These are phyloP conservation scores for Acrobasis suavella DNA, from an alignment of 2,888 invertebrate species.

Conservation along the genomic window DNA sequence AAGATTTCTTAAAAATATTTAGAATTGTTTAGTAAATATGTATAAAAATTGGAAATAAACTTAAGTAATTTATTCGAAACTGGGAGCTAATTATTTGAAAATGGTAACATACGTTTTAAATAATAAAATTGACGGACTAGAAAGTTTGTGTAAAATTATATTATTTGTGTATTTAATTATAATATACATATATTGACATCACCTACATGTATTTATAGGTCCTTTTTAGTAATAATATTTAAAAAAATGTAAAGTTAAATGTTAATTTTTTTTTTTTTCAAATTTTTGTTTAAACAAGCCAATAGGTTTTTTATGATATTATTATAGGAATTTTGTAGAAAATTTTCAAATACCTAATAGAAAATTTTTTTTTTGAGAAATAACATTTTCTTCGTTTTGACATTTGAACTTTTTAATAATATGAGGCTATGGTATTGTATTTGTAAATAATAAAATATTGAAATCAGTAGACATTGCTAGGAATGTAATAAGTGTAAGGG, in stretches of 20 bases:
- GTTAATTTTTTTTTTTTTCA: neutral
- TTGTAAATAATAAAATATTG: neutral
- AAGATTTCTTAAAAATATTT: neutral
- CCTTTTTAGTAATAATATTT: slow-evolving; percentile 7
- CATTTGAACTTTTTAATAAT: neutral
- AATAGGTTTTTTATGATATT: no score
- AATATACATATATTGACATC: slow-evolving; percentile 5
- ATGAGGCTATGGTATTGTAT: slow-evolving; percentile 15
- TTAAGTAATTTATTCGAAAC: slow-evolving; percentile 8
- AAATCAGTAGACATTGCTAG: slow-evolving; percentile 19
- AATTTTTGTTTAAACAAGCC: neutral
- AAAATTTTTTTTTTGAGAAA: no score
- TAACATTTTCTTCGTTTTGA: neutral
- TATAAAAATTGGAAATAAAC: neutral
- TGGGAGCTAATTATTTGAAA: slow-evolving; percentile 7
- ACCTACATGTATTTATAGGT: slow-evolving; percentile 12
- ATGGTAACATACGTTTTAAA: neutral
- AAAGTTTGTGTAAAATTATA: neutral
- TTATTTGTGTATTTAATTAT: slow-evolving; percentile 4
- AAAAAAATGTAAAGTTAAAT: neutral
- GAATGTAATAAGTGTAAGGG: slow-evolving; percentile 9
- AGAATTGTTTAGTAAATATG: slow-evolving; percentile 1
- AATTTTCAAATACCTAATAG: no score
- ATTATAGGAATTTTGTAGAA: no score
- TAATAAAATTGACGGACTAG: neutral